These are phyloP conservation scores for Aurelia coerulea DNA, from an alignment of 30 jellyfish, hydroid and myxozoan species.

Conservation along the genomic window DNA sequence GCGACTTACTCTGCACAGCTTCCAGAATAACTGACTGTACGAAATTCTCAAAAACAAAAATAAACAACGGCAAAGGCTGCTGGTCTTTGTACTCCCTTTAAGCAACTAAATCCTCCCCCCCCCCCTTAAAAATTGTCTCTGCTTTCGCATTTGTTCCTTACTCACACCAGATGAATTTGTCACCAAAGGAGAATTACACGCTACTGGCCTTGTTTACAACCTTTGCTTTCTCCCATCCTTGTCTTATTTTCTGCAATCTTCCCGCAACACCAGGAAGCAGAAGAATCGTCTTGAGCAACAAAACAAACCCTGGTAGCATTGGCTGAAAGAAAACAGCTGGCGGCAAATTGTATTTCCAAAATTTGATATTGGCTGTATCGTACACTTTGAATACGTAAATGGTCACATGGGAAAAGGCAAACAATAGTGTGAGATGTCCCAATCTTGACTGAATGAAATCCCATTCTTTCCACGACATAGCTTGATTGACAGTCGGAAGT, in stretches of 20 bases:
- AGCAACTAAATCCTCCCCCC: too few species aligned
- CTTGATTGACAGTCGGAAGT: conserved; percentile 87
- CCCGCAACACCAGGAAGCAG: conserved; percentile 70
- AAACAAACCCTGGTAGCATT: conserved; percentile 71
- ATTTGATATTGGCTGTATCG: conserved; percentile 51
- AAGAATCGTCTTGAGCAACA: conserved; percentile 52
- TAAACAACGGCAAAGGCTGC: too few species aligned
- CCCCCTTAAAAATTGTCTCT: too few species aligned
- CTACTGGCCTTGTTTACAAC: not conserved
- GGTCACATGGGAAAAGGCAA: conserved; percentile 77
- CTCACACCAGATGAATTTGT: too few species aligned
- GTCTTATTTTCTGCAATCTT: conserved; percentile 55
- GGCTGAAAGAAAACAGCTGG: conserved; percentile 82
- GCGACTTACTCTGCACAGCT: too few species aligned
- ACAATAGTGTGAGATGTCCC: conserved; percentile 65
- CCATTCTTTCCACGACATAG: conserved; percentile 95
- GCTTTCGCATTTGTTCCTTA: too few species aligned
- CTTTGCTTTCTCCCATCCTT: conserved; percentile 65
- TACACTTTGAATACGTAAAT: conserved; percentile 53
- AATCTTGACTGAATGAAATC: conserved; percentile 80
- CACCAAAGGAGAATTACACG: too few species aligned
- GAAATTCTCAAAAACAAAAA: too few species aligned
- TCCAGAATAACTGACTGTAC: too few species aligned
- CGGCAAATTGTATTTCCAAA: conserved; percentile 70
- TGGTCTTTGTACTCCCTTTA: too few species aligned